Conservation (phyloP, 2,113 vertebrate genomes). For the Oreochromis tanganicae region DNA sequence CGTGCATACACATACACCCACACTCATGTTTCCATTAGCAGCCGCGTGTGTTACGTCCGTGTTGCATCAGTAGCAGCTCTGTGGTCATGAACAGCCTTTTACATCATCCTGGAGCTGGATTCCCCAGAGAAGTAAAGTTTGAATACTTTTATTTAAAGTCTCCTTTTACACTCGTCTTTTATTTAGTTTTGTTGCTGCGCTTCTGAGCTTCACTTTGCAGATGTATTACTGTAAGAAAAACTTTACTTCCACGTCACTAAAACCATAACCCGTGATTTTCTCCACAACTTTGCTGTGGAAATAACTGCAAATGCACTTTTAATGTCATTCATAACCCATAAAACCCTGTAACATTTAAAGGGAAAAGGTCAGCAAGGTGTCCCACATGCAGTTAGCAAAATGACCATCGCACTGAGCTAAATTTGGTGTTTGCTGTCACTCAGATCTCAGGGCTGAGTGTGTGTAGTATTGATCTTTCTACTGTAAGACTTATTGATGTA, state of each 20-base stretch:
- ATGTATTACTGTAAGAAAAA: neutral
- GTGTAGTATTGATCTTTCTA: neutral
- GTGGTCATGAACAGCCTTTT: neutral
- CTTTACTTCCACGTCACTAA: neutral
- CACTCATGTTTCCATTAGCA: neutral
- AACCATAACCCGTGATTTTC: neutral
- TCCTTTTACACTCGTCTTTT: neutral
- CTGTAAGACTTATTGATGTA: neutral
- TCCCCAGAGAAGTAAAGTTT: neutral
- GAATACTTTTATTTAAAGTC: constrained; percentile 31
- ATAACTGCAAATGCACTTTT: neutral
- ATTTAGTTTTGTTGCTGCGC: neutral
- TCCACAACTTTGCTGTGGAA: neutral
- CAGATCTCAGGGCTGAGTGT: neutral
- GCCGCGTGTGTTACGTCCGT: neutral
- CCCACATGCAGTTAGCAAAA: neutral
- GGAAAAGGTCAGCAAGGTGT: neutral
- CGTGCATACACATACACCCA: neutral
- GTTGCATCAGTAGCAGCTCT: constrained; percentile 23
- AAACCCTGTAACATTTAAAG: neutral
- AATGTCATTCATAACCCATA: neutral
- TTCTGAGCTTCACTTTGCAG: neutral
- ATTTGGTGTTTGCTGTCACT: neutral
- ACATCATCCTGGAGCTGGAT: neutral
- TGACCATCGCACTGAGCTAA: neutral